phyloP scores from a whole-genome alignment of 2,797 vertebrate genomes.

The Carapus acus region DNA sequence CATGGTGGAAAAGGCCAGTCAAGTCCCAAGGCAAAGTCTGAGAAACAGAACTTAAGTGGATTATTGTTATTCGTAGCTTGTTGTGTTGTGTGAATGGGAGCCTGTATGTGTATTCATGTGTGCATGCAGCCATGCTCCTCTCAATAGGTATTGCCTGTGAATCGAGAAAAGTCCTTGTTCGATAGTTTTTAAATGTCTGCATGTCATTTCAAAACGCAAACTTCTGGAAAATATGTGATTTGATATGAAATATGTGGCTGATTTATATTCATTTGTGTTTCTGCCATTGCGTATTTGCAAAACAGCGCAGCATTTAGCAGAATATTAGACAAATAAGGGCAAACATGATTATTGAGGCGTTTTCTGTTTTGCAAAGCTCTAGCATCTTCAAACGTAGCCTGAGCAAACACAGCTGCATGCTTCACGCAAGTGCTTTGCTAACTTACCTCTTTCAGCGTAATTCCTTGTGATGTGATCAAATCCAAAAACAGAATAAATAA shows the following conservation, averaged over 20 bases:
- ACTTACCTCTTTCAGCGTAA: background rate
- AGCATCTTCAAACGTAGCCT: background rate
- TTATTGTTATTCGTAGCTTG: slow-evolving; percentile 38
- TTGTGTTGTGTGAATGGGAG: background rate
- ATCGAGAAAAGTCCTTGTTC: too few species aligned
- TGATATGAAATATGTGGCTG: too few species aligned
- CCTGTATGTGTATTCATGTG: too few species aligned
- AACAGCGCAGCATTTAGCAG: too few species aligned
- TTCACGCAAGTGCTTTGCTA: background rate
- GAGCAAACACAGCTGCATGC: background rate
- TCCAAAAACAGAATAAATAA: too few species aligned
- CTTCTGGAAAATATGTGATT: too few species aligned
- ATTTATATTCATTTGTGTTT: too few species aligned
- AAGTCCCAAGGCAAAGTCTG: slow-evolving; percentile 55
- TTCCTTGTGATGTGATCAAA: background rate
- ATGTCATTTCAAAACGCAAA: too few species aligned
- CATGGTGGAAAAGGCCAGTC: slow-evolving; percentile 71
- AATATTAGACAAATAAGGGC: slow-evolving; percentile 3
- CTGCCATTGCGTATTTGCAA: too few species aligned
- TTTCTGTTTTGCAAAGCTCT: background rate
- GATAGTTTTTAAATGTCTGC: too few species aligned
- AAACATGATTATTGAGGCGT: slow-evolving; percentile 9
- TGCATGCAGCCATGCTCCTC: too few species aligned
- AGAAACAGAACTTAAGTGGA: slow-evolving; percentile 46
- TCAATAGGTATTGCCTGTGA: too few species aligned